Base-by-base conservation (phyloP, 2,797 vertebrate species). In the Setipinna tenuifilis region DNA sequence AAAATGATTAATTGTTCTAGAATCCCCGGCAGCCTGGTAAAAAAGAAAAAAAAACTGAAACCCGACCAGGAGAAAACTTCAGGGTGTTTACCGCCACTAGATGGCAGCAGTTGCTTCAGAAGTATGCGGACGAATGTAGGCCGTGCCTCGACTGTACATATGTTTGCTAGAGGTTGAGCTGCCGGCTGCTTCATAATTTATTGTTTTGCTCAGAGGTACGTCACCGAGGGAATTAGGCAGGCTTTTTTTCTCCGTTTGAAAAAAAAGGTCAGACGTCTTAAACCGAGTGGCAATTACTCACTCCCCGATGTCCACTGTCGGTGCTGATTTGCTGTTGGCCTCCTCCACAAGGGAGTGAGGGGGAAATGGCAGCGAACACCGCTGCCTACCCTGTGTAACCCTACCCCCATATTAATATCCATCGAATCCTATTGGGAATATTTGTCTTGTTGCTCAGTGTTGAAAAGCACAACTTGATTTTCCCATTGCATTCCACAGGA, bases 401-500 rank as follows among this genome's bases (percentile, higher is more conserved):
- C 81, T 81, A 88, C 59, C 84, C 68, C 46, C 85, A 83, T 85
- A 87, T 88, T 86, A 89, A 90, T 89, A 87, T 25, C 68, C 83
- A 88, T 78, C 44, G 84, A 85, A 89, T 89, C 87, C 87, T 85
- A 81, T 84, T 82, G 88, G 86, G 85, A 89, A 88, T 86, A 89
- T 88, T 87, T 86, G 85, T 87, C 83, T 83, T 75, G 78, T 89
- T 89, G 85, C 57, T 80, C 83, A 50, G 86, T 86, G 88, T 86
- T 58, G 84, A 88, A 85, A 87, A 86, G 82, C 87, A 85, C 87
- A 84, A 83, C 84, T 87, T 88, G 75, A 87, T 89, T 89, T 91
- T 90, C 86, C 87, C 86, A 88, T 85, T 71, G 90, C 90, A 90
- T 90, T 91, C 88, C 87, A 86, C 71, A 31, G 85, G 48, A 78